Evolutionary conservation across 1,140 invertebrate genomes (phyloP).

Genomic region (Drosophila paulistorum): DNA sequence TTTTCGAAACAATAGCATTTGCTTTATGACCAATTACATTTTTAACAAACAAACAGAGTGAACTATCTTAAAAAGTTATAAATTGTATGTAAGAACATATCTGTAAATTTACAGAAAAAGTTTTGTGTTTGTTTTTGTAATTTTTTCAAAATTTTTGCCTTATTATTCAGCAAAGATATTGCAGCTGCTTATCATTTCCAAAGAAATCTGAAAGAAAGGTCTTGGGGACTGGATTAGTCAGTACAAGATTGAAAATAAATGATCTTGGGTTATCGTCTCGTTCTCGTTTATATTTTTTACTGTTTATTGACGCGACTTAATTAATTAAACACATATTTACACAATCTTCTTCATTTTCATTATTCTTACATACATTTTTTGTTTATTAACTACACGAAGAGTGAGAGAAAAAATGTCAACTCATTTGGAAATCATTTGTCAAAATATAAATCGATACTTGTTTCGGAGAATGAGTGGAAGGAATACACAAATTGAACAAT

Average conservation of each 20-base stretch:
- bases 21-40: too few species aligned
- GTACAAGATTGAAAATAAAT: not conserved
- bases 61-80: too few species aligned
- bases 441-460: slow-evolving; percentile 76
- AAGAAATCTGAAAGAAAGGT: not conserved
- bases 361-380: slow-evolving; percentile 30
- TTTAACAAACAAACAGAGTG: too few species aligned
- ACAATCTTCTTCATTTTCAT: slow-evolving; percentile 26
- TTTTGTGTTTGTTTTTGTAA: too few species aligned
- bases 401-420: slow-evolving; percentile 65
- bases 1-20: too few species aligned
- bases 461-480: slow-evolving; percentile 21
- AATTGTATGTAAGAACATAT: too few species aligned
- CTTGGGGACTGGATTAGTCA: not conserved
- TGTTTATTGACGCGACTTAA: slow-evolving; percentile 69
- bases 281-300: not conserved
- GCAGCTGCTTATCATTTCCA: not conserved
- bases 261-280: slow-evolving; percentile 14
- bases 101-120: too few species aligned
- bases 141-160: not conserved
- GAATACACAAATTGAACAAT: slow-evolving; percentile 15
- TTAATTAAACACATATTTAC: slow-evolving; percentile 74
- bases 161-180: not conserved
- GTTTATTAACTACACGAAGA: slow-evolving; percentile 47
- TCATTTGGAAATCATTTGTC: slow-evolving; percentile 78